A percentile compares a stretch with the other conserved stretches of the same genome.
These are phyloP conservation scores for Sceliomorpha sp. DNA, from an alignment of 2,888 invertebrate species.

Conservation along the genomic window DNA sequence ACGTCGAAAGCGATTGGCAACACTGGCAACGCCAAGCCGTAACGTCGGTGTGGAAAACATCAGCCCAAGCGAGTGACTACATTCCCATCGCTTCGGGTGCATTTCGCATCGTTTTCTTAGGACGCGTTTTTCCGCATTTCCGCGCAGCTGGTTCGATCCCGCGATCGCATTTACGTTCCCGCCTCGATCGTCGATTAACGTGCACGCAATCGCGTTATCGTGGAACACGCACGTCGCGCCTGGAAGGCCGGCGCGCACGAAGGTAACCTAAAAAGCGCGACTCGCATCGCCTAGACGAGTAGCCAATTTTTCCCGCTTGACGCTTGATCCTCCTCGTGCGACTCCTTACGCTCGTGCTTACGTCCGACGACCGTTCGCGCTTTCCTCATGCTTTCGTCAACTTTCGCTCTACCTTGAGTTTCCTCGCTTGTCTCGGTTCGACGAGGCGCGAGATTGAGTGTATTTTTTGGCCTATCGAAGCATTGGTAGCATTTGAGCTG, in stretches of 20 bases:
- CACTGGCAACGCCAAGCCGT: constrained; percentile 65
- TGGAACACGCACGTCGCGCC: constrained; percentile 57
- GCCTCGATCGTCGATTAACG: constrained; percentile 20
- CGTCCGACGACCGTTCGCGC: too few relatives aligned
- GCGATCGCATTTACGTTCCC: constrained; percentile 18
- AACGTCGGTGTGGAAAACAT: constrained; percentile 75
- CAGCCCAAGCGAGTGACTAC: constrained; percentile 75
- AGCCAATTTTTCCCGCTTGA: constrained; percentile 9
- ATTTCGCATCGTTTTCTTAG: constrained; percentile 58
- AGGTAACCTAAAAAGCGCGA: constrained; percentile 77
- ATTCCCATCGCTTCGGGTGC: constrained; percentile 70
- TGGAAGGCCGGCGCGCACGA: constrained; percentile 76
- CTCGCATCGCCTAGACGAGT: constrained; percentile 21
- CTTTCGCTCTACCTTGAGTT: too few relatives aligned
- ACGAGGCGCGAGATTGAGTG: too few relatives aligned
- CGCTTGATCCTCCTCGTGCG: background rate
- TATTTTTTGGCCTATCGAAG: too few relatives aligned
- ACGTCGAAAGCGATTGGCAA: constrained; percentile 33
- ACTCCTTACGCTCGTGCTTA: too few relatives aligned
- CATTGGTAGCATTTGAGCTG: too few relatives aligned
- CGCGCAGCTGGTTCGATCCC: constrained; percentile 20
- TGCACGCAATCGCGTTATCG: constrained; percentile 21
- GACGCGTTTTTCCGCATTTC: constrained; percentile 47
- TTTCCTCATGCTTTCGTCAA: too few relatives aligned
- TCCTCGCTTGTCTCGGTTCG: too few relatives aligned